These are phyloP conservation scores for Miltochrista miniata DNA, from an alignment of 2,888 invertebrate genomes.

Conservation along the genomic window DNA sequence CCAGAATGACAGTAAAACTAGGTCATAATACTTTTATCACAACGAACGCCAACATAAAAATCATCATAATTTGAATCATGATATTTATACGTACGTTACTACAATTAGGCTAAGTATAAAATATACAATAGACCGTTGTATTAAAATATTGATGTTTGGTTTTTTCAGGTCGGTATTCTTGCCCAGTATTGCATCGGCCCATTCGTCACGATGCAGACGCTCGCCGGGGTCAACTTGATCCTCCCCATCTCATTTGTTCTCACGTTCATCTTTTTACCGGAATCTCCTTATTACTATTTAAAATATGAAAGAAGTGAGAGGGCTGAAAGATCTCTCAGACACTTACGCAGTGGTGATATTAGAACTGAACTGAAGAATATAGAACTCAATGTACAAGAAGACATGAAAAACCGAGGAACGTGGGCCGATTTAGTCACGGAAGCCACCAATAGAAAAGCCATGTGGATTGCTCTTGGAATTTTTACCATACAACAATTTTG, in stretches of 20 bases:
- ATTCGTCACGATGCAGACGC: constrained; percentile 78
- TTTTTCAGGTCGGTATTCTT: constrained; percentile 83
- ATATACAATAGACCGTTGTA: neutral
- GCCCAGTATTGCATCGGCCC: constrained; percentile 85
- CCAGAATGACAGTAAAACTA: neutral
- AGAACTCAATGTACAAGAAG: constrained; percentile 79
- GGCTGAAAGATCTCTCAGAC: constrained; percentile 83
- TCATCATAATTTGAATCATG: neutral
- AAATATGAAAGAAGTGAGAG: constrained; percentile 79
- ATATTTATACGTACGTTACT: neutral
- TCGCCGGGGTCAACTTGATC: constrained; percentile 82
- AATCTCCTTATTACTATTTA: constrained; percentile 85
- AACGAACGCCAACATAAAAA: neutral
- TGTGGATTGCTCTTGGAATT: constrained; percentile 84
- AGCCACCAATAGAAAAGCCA: constrained; percentile 84
- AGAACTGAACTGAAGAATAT: constrained; percentile 81
- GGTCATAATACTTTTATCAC: neutral
- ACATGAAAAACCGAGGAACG: constrained; percentile 78
- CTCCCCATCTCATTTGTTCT: constrained; percentile 82
- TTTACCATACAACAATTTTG: constrained; percentile 85
- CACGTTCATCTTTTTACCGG: constrained; percentile 86
- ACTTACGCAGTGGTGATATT: constrained; percentile 83
- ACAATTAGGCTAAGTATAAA: neutral
- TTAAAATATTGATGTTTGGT: constrained; percentile 11
- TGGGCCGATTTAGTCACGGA: constrained; percentile 80